Percentiles rank a stretch among this genome's conserved stretches.
Evolutionary conservation across 2,113 vertebrate genomes (phyloP).

Genomic region (Rhadina sibilatrix): DNA sequence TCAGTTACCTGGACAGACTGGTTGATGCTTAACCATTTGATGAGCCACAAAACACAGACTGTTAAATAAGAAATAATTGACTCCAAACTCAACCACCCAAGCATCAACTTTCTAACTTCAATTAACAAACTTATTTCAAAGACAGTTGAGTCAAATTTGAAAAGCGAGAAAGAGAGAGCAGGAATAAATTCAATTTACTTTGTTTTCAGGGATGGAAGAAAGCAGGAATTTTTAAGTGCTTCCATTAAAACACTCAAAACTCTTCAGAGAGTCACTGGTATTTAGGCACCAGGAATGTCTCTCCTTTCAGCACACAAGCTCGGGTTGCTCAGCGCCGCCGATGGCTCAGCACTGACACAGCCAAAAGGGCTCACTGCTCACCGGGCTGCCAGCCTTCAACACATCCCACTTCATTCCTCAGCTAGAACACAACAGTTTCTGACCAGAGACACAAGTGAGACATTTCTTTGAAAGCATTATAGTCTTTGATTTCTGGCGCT

Average conservation of each 20-base stretch:
- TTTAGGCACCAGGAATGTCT: background rate
- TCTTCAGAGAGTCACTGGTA: background rate
- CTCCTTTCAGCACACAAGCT: background rate
- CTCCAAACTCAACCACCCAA: background rate
- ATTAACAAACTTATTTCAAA: background rate
- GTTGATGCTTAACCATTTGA: background rate
- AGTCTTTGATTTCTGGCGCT: background rate
- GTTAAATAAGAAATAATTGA: background rate
- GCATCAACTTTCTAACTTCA: background rate
- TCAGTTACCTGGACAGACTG: background rate
- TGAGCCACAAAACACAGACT: background rate
- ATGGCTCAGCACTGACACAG: background rate
- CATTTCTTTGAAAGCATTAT: background rate
- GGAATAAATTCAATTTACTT: background rate
- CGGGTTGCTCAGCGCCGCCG: fast-evolving
- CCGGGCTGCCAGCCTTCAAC: fast-evolving
- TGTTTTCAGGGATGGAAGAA: background rate
- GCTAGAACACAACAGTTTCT: background rate
- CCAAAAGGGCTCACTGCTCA: background rate
- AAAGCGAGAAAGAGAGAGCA: background rate
- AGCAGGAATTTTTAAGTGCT: background rate
- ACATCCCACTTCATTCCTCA: background rate
- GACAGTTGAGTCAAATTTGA: background rate
- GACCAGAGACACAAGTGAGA: background rate
- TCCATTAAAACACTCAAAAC: background rate